Base-by-base conservation (phyloP, 2,797 vertebrate species). In the Ptychobarbus kaznakovi region DNA sequence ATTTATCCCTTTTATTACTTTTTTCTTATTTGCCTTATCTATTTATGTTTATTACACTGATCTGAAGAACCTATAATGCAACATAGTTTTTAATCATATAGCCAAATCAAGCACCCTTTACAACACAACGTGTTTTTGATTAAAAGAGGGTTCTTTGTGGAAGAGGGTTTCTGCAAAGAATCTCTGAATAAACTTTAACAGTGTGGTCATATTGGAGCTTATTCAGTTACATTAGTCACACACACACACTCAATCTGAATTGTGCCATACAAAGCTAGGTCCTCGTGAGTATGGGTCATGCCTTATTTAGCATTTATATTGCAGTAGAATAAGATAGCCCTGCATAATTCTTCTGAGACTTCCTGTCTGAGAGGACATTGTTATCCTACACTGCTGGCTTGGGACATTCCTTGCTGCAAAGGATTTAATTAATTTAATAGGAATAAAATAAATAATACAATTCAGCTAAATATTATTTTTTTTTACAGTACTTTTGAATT, bases 301-400 rank as follows among this genome's bases (percentile, higher is more conserved):
- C 83, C 80, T 90, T 79, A 86, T 87, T 88, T 87, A 87, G 81
- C 74, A 61, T 86, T 73, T 81, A 81, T 87, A 86, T 76, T 81
- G 35, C 86, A 65, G 77, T 63, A 46, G 56, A 66, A 75, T 38
- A 42, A 86, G 86, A 83, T 56, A 80, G 28, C 49, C 65, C 38
- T 72, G 58, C 86, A 83, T 35, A 49, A 73, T 82, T 79, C 75
- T 75, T 82, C 49, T 51, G 76, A 79, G 61, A 66, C 72, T 74
- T 68, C 58, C 73, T 66, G 25, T 88, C 53, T 81, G 44, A 74
- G 42, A 72, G 53, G 25, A 53, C 66, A 66, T 44, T 35, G 66
- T 79, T 75, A 80, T 81, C 49, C 72, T 38, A 80, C 42, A 65
- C 82, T 28, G 69, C 56, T 73, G 70, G 80, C 61, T 25, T 63